Evolutionary conservation across 2,797 vertebrate genomes (phyloP).

Genomic region (Nannoperca obscura): DNA sequence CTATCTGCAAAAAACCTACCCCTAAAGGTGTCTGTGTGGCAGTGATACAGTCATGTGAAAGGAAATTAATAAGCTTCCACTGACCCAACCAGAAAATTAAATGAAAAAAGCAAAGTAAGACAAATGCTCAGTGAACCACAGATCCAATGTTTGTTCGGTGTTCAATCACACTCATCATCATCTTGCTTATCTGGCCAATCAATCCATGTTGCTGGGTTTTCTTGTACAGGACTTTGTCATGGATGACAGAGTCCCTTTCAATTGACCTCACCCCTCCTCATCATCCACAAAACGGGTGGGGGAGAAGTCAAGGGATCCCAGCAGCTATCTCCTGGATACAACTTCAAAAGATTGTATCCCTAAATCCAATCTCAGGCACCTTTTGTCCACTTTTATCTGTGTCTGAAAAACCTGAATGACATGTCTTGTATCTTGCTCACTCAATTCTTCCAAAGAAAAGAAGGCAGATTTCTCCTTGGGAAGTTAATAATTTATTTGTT

Average conservation of each 20-base stretch:
- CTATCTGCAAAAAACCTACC: constrained; percentile 28
- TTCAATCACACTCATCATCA: constrained; percentile 47
- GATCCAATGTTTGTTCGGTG: constrained; percentile 39
- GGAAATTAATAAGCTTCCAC: constrained; percentile 72
- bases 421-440: not conserved
- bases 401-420: constrained; percentile 9
- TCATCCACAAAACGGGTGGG: constrained; percentile 32
- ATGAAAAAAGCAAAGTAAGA: constrained; percentile 58
- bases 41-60: constrained; percentile 58
- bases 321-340: constrained; percentile 30
- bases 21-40: constrained; percentile 17
- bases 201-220: constrained; percentile 34
- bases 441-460: constrained; percentile 9
- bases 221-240: constrained; percentile 40
- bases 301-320: constrained; percentile 42
- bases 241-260: constrained; percentile 42
- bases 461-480: not conserved
- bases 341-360: constrained; percentile 28
- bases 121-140: constrained; percentile 39
- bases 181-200: constrained; percentile 55
- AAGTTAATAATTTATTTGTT: constrained; percentile 1
- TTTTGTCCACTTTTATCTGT: constrained; percentile 36
- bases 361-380: constrained; percentile 44
- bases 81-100: constrained; percentile 52
- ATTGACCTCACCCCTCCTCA: constrained; percentile 54